Evolutionary conservation across 2,797 vertebrate species (phyloP).

Genomic region (Nyctalus aviator): DNA sequence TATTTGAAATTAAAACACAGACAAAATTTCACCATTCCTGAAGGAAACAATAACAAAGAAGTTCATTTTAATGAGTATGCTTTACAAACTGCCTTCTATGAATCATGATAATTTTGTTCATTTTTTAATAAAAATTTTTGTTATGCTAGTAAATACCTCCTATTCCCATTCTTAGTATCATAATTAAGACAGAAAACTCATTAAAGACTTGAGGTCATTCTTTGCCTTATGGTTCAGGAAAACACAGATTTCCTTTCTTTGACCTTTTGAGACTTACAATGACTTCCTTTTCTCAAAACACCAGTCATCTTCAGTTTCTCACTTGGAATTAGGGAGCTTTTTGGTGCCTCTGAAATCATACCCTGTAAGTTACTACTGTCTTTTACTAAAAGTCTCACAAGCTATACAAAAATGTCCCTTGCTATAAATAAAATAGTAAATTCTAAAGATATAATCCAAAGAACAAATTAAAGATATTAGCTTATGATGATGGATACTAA

Average conservation of each 20-base stretch:
- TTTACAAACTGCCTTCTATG: slow-evolving; percentile 1
- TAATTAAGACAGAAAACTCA: slow-evolving; percentile 20
- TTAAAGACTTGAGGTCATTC: background rate
- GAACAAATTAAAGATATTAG: background rate
- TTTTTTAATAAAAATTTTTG: background rate
- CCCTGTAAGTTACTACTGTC: background rate
- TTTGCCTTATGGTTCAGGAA: background rate
- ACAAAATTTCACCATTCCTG: background rate
- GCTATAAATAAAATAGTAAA: slow-evolving; percentile 19
- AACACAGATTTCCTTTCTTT: slow-evolving; percentile 3
- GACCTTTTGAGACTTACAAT: background rate
- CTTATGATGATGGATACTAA: slow-evolving; percentile 6
- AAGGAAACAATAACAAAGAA: slow-evolving; percentile 33
- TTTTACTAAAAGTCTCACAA: slow-evolving; percentile 37
- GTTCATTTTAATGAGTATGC: background rate
- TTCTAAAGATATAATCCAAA: slow-evolving; percentile 41
- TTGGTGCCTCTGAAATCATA: background rate
- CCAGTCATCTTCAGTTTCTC: background rate
- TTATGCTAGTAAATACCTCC: background rate
- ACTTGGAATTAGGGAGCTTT: background rate
- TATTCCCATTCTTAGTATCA: background rate
- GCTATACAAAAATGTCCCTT: slow-evolving; percentile 10
- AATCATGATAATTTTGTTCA: background rate
- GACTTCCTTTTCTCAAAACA: slow-evolving; percentile 24
- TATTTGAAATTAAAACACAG: slow-evolving; percentile 52